Conservation (phyloP, 92 coral and sea anemone species). For the Micromussa lordhowensis region DNA sequence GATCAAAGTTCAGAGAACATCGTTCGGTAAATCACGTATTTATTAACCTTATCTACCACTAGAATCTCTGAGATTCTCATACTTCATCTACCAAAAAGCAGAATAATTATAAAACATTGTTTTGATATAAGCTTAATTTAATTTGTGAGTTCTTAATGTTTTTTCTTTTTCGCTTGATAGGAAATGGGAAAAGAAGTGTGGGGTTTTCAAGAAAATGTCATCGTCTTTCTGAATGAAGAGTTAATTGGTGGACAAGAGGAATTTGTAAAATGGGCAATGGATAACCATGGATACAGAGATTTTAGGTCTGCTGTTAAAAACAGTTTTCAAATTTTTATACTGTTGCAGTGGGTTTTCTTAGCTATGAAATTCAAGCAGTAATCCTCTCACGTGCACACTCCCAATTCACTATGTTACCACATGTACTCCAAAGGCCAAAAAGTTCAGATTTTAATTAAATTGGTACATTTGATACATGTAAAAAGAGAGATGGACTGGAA, state of each 20-base stretch:
- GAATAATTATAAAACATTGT: neutral
- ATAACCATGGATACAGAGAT: constrained; percentile 76
- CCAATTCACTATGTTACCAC: neutral
- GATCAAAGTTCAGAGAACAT: too few species aligned
- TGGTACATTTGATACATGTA: neutral
- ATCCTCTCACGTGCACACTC: neutral
- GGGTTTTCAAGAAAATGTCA: constrained; percentile 85
- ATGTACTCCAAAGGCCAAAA: neutral
- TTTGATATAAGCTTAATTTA: neutral
- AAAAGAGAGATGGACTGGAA: neutral
- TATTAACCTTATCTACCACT: too few species aligned
- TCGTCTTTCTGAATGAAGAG: constrained; percentile 75
- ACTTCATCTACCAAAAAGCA: too few species aligned
- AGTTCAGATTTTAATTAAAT: neutral
- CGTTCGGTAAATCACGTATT: too few species aligned
- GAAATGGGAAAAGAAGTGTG: constrained; percentile 89
- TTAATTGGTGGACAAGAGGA: constrained; percentile 88
- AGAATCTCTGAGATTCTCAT: too few species aligned
- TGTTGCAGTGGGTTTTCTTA: neutral
- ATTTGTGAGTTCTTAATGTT: too few species aligned
- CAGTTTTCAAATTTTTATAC: neutral
- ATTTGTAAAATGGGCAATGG: constrained; percentile 83
- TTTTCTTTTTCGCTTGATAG: constrained; percentile 37
- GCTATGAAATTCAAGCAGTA: neutral
- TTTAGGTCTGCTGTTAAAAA: constrained; percentile 73